These are phyloP conservation scores for Silurus lanzhouensis DNA, from an alignment of 2,797 vertebrate genomes.

Conservation along the genomic window DNA sequence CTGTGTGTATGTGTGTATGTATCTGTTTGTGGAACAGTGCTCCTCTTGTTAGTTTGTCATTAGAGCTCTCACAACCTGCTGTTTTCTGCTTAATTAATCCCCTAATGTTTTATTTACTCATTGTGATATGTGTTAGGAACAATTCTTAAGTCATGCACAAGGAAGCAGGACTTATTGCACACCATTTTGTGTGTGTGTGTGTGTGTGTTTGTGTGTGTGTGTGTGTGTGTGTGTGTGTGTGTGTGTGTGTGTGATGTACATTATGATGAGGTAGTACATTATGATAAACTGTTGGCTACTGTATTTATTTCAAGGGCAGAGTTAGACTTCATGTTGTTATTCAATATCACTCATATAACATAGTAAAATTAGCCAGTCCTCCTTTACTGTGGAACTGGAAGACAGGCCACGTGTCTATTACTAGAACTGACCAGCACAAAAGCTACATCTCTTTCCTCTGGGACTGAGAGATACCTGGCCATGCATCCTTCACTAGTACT, in stretches of 20 bases:
- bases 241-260: background rate
- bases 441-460: background rate
- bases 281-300: background rate
- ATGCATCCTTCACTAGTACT: background rate
- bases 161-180: slow-evolving; percentile 59
- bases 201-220: slow-evolving; percentile 13
- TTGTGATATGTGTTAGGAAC: slow-evolving; percentile 66
- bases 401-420: background rate
- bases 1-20: slow-evolving; percentile 16
- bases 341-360: background rate
- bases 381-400: background rate
- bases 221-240: background rate
- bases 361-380: background rate
- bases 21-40: slow-evolving; percentile 19
- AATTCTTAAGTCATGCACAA: slow-evolving; percentile 26
- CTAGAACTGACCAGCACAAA: background rate
- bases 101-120: slow-evolving; percentile 76
- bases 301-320: slow-evolving; percentile 2
- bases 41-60: slow-evolving; percentile 74
- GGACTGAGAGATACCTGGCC: background rate
- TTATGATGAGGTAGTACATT: background rate
- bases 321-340: background rate
- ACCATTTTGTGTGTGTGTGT: slow-evolving; percentile 8
- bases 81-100: slow-evolving; percentile 80
- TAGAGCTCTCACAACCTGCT: slow-evolving; percentile 75